Base-by-base conservation (phyloP, 2,888 invertebrate species). In the Parelbella ahira region DNA sequence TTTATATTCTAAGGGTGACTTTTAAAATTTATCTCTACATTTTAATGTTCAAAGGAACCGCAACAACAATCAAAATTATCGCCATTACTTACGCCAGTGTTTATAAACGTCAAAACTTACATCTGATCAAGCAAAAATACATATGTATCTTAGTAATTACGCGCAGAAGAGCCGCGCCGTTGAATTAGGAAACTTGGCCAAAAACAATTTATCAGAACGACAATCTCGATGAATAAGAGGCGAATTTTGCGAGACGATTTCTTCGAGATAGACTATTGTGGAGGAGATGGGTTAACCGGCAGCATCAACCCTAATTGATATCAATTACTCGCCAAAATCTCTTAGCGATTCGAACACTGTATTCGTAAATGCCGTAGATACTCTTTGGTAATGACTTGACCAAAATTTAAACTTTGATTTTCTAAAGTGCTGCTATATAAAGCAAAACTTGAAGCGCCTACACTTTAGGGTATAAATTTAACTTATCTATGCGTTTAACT, bases 281-380 rank as follows among this genome's bases (percentile, higher is more conserved):
- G 59, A 55, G 54, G 53, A 53, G 60, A 62, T 58, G 66, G 60
- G 65, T 64, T 53, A 56, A 49, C 59, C 61, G 59, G 67, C 63
- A 62, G 65, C 54, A 57, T 58, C 58, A 62, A 55, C 51, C 66
- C 63, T 77, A 79, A 80, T 78, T 80, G 76, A 77, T 81, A 79
- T 75, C 79, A 81, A 81, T 81, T 80, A 75, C 66, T 39, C 32
- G 21, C 29, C 42, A 27, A 47, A 49, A 49, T 49, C 47, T 44
- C 49, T 49, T 42, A 43, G 41, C 37, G 27, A 36, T 27, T 13
- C 39, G 21, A 42, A 36, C 41, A 23, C 33, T 43, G n/a, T n/a
- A n/a, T n/a, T n/a, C n/a, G 42, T 45, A 46, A 48, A 46, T 29
- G 45, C 33, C 36, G 29, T n/a, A n/a, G n/a, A n/a, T 44, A 37